These are phyloP conservation scores for Xylota sylvarum DNA, from an alignment of 2,888 invertebrate genomes.

Conservation along the genomic window DNA sequence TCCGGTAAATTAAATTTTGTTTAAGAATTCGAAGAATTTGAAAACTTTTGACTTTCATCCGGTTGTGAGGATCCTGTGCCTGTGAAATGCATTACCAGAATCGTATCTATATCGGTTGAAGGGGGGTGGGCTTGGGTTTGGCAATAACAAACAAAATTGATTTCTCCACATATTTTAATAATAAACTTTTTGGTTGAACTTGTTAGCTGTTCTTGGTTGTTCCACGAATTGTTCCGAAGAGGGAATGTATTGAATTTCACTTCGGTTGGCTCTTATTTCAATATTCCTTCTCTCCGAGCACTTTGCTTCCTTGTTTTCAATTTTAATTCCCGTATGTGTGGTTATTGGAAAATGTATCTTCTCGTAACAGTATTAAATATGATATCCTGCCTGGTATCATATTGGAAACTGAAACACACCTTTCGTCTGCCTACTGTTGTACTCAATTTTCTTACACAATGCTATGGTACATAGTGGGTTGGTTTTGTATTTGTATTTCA, in stretches of 20 bases:
- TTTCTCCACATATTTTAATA: background rate
- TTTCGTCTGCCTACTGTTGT: background rate
- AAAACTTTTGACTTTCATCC: slow-evolving; percentile 3
- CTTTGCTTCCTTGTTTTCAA: background rate
- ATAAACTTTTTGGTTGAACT: background rate
- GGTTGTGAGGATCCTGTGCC: background rate
- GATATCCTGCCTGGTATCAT: background rate
- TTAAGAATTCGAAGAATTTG: slow-evolving; percentile 5
- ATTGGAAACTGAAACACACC: background rate
- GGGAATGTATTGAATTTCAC: background rate
- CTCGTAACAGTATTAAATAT: background rate
- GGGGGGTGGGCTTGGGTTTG: no score
- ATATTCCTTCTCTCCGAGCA: no score
- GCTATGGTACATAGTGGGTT: no score
- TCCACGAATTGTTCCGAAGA: slow-evolving; percentile 2
- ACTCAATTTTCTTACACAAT: background rate
- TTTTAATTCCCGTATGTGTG: background rate
- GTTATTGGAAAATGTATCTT: background rate
- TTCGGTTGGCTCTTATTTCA: background rate
- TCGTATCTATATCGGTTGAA: background rate
- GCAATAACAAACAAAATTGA: background rate
- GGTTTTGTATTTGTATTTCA: no score
- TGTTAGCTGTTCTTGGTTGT: slow-evolving; percentile 1
- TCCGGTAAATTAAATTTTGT: slow-evolving; percentile 27
- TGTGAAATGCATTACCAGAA: background rate